A percentile compares a stretch with the other conserved stretches of the same genome.
Conservation (phyloP, 2,113 vertebrate genomes). For the Rhadina sibilatrix region DNA sequence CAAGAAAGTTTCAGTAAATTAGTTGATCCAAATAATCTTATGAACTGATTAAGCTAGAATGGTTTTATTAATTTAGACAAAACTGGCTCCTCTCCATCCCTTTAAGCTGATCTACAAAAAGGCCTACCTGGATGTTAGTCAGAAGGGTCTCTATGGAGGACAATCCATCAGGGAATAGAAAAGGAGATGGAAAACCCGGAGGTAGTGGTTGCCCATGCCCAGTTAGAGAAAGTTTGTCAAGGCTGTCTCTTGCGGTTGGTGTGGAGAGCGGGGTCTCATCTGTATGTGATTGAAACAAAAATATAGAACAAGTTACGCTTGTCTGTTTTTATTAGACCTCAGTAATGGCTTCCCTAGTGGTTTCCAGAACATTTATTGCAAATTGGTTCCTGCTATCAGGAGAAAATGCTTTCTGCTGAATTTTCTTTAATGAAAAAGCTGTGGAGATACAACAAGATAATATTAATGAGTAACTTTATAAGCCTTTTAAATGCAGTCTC, state of each 20-base stretch:
- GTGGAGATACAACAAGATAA: conserved; percentile 89
- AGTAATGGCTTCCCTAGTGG: conserved; percentile 88
- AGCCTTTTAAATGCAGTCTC: conserved; percentile 88
- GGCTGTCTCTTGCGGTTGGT: conserved; percentile 95
- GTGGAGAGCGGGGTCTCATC: conserved; percentile 95
- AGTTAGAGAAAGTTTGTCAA: conserved; percentile 94
- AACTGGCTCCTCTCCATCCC: background rate
- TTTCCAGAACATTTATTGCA: conserved; percentile 91
- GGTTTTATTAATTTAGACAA: conserved; percentile 34
- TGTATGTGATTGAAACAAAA: conserved; percentile 91
- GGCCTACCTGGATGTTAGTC: conserved; percentile 98
- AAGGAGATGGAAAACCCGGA: conserved; percentile 95
- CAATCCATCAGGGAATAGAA: conserved; percentile 96
- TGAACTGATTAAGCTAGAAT: conserved; percentile 40
- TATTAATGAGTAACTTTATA: conserved; percentile 90
- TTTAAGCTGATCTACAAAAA: conserved; percentile 33
- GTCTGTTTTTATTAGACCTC: conserved; percentile 90
- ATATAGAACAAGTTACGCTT: conserved; percentile 90
- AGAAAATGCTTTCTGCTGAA: conserved; percentile 90
- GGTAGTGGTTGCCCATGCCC: conserved; percentile 93
- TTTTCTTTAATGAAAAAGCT: conserved; percentile 90
- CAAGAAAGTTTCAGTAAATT: conserved; percentile 31
- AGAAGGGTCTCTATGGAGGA: conserved; percentile 99
- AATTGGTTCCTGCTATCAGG: conserved; percentile 89
- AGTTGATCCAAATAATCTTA: conserved; percentile 23